Percentiles rank a stretch among this genome's conserved stretches.
Conservation (phyloP, 2,888 invertebrate genomes). For the Phyllotreta cruciferae region DNA sequence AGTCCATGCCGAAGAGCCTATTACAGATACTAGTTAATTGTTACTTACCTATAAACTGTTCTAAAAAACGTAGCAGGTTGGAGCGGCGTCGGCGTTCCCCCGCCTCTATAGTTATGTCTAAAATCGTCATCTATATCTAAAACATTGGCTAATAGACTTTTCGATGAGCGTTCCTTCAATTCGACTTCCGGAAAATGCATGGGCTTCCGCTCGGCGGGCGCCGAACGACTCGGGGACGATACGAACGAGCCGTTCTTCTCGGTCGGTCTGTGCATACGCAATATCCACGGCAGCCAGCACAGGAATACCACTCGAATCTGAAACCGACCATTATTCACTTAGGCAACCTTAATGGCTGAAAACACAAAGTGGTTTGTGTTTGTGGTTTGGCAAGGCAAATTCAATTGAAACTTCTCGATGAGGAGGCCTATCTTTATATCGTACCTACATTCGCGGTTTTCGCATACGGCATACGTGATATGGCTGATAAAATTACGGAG, state of each 20-base stretch:
- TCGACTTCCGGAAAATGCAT: constrained; percentile 60
- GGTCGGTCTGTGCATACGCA: constrained; percentile 87
- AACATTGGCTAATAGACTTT: constrained; percentile 94
- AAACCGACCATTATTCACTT: constrained; percentile 39
- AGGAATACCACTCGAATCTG: constrained; percentile 92
- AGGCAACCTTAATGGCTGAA: not conserved
- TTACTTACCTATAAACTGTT: constrained; percentile 73
- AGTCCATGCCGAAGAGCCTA: not conserved
- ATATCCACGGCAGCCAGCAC: constrained; percentile 96
- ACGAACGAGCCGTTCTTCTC: constrained; percentile 48
- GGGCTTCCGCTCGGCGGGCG: constrained; percentile 60
- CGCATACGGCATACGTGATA: not conserved
- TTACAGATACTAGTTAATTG: not conserved
- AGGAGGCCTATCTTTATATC: too few species aligned
- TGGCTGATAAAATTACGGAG: not conserved
- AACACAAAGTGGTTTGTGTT: too few species aligned
- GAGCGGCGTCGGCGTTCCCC: constrained; percentile 64
- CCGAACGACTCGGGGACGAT: constrained; percentile 67
- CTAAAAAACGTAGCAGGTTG: constrained; percentile 73
- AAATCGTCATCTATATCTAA: constrained; percentile 98
- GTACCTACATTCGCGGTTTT: too few species aligned
- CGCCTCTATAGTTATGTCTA: constrained; percentile 78
- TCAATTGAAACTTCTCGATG: too few species aligned
- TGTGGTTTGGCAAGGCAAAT: too few species aligned
- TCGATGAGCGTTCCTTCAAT: constrained; percentile 75